Base-by-base conservation (phyloP, 2,113 vertebrate species). In the Sapajus apella region DNA sequence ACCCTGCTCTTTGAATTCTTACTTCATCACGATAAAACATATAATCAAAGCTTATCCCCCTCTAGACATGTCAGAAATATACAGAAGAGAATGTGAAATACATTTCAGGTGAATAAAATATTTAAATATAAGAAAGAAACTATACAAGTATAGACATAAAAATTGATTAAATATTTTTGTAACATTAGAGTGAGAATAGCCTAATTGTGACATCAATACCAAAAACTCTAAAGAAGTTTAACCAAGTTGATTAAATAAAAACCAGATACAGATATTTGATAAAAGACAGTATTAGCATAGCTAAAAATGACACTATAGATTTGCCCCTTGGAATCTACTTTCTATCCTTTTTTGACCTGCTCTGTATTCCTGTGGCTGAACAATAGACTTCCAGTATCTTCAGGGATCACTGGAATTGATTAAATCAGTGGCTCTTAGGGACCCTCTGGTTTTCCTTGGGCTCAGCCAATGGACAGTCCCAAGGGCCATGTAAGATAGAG, bases 1-100 rank as follows among this genome's bases (percentile, higher is more conserved):
- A 4, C 12, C 27, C 18, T 77, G 66, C 32, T 45, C 8, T 80
- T 76, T 91, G 27, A 86, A 21, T 27, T 92, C 10, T 90, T 40
- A 87, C 3, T 25, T 5, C 6, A 61, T 82, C 73, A 92, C 73
- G 45, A 88, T 66, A 93, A 91, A 75, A n/a, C 20, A 83, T 32
- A 23, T 4, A 84, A 72, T 72, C 61, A 86, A 87, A 37, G 0
- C 14, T 72, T 23, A 50, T 5, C n/a, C 6, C 12, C 30, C 27
- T 9, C 40, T 52, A 47, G 14, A 73, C 5, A 66, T 13, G 27
- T 83, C 17, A 92, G n/a, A 96, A 43, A 37, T 21, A 87, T 23
- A 90, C 68, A 47, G 23, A 94, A 43, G n/a, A 92, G 3, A 91
- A 37, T 27, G 23, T 16, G 35, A 2, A 50, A 37, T 7, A 45